phyloP scores from a whole-genome alignment of 2,888 invertebrate genomes.

The Desoria tigrina region DNA sequence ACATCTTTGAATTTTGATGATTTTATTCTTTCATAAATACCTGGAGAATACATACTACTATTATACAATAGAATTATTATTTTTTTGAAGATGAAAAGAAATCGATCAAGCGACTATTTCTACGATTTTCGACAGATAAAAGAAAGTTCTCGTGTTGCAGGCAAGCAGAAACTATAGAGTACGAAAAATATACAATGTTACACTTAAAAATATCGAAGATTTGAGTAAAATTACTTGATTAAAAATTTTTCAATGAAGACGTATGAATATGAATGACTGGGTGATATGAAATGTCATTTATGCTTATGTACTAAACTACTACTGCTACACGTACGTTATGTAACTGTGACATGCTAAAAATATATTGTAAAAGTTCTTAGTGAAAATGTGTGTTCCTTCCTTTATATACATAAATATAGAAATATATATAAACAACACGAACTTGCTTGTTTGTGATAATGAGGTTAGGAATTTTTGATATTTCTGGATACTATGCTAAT shows the following conservation, averaged over 20 bases:
- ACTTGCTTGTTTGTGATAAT: constrained; percentile 22
- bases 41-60: too few species aligned
- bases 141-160: constrained; percentile 3
- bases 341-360: constrained; percentile 2
- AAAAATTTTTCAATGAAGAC: neutral
- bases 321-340: neutral
- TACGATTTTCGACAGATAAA: too few species aligned
- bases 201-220: too few species aligned
- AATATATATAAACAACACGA: too few species aligned
- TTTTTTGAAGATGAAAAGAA: too few species aligned
- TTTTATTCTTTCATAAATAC: too few species aligned
- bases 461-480: constrained; percentile 8
- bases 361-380: neutral
- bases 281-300: constrained; percentile 10
- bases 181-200: too few species aligned
- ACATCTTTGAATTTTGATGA: too few species aligned
- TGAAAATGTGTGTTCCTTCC: constrained; percentile 8
- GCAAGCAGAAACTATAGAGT: constrained; percentile 1
- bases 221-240: too few species aligned
- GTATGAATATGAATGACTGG: constrained; percentile 1
- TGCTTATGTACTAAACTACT: constrained; percentile 1
- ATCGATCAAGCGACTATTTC: too few species aligned
- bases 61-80: too few species aligned
- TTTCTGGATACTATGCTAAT: neutral
- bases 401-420: neutral